These are phyloP conservation scores for Graptemys geographica DNA, from an alignment of 2,797 vertebrate species.

Conservation along the genomic window DNA sequence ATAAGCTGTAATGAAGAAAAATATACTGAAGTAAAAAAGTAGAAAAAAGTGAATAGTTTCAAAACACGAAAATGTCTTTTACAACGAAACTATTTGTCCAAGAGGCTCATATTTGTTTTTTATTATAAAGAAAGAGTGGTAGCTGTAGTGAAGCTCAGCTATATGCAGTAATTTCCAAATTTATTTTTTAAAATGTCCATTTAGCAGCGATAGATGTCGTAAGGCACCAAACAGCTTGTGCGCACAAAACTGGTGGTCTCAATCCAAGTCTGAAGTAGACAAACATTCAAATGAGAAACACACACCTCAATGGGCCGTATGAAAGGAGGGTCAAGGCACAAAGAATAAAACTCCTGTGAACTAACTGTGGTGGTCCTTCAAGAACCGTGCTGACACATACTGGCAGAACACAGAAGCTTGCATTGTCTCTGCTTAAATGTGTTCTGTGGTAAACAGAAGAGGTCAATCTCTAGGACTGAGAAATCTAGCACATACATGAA, in stretches of 20 bases:
- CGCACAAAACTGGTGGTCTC: neutral
- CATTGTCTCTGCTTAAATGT: neutral
- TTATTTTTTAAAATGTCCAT: neutral
- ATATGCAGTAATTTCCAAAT: neutral
- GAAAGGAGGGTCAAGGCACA: neutral
- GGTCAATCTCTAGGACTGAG: neutral
- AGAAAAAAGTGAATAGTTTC: neutral
- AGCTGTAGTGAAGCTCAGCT: neutral
- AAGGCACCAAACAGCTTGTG: neutral
- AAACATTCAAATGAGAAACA: neutral
- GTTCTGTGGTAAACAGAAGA: neutral
- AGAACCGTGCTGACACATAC: neutral
- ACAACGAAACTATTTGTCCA: neutral
- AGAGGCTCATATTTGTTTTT: neutral
- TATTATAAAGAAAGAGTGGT: neutral
- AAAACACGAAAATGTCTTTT: neutral
- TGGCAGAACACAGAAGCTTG: rapidly evolving
- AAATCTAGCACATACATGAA: neutral
- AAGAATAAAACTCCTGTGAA: neutral
- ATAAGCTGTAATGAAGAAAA: neutral
- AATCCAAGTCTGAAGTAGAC: neutral
- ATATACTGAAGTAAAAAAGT: neutral
- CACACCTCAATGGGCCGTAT: neutral
- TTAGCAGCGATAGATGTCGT: neutral
- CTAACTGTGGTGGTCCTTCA: neutral